These are phyloP conservation scores for Philantomba maxwellii DNA, from an alignment of 2,113 vertebrate species.

Conservation along the genomic window DNA sequence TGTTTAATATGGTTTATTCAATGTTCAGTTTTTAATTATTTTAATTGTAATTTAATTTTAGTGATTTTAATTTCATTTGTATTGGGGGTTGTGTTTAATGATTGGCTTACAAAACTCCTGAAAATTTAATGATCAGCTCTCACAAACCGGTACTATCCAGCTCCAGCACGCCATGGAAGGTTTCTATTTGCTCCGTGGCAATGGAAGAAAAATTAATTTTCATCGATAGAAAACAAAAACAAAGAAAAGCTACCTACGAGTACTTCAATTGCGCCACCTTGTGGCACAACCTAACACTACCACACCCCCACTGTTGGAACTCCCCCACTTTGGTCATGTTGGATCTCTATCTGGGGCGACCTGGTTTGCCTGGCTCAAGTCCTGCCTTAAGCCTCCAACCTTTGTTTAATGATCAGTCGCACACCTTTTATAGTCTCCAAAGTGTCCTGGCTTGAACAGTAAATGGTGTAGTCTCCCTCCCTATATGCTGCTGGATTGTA, in stretches of 20 bases:
- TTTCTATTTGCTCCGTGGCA: slow-evolving; percentile 11
- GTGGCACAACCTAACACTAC: slow-evolving; percentile 63
- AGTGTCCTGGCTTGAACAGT: background rate
- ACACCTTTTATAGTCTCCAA: background rate
- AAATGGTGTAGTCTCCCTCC: background rate
- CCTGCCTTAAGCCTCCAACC: background rate
- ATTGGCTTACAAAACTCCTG: background rate
- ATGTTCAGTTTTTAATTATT: slow-evolving; percentile 20
- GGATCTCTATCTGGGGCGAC: background rate
- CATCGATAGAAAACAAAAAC: slow-evolving; percentile 60
- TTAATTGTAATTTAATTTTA: background rate
- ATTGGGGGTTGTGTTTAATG: background rate
- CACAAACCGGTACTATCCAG: background rate
- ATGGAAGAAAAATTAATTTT: slow-evolving; percentile 39
- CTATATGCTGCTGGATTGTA: background rate
- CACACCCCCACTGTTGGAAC: background rate
- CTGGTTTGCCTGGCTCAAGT: background rate
- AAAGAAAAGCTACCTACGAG: slow-evolving; percentile 55
- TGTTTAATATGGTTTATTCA: background rate
- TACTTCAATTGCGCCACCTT: slow-evolving; percentile 72
- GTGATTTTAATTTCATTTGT: slow-evolving; percentile 29
- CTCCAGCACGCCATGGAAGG: background rate
- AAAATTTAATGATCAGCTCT: background rate
- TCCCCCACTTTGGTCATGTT: slow-evolving; percentile 20
- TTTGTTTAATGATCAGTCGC: background rate